These are phyloP conservation scores for Drosophila crucigera DNA, from an alignment of 2,888 invertebrate species.

Conservation along the genomic window DNA sequence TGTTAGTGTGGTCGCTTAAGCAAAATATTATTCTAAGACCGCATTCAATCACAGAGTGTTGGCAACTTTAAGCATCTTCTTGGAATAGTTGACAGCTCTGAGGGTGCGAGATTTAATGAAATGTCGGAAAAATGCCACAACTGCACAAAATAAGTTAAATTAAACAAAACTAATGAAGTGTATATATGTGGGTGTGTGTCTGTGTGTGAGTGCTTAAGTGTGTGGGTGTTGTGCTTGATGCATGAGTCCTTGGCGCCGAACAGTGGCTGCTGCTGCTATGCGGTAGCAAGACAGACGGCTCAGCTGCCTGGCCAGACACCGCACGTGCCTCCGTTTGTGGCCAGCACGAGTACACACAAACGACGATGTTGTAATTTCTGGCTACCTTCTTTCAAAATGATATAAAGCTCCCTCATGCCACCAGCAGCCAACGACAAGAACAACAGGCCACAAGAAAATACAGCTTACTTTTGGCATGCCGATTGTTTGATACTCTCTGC, in stretches of 20 bases:
- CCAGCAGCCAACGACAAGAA: conserved; percentile 9
- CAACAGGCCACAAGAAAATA: background rate
- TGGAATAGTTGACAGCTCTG: conserved; percentile 25
- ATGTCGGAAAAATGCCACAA: conserved; percentile 39
- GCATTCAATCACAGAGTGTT: conserved; percentile 26
- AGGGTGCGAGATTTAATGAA: conserved; percentile 61
- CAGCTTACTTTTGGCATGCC: background rate
- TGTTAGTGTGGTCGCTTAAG: conserved; percentile 6
- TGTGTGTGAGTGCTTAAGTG: conserved; percentile 11
- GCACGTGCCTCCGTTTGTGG: conserved; percentile 65
- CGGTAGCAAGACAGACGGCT: conserved; percentile 66
- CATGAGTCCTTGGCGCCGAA: conserved; percentile 44
- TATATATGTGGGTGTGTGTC: conserved; percentile 25
- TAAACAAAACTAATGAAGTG: conserved; percentile 79
- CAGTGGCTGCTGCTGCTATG: conserved; percentile 38
- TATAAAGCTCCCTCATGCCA: conserved; percentile 50
- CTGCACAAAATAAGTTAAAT: conserved; percentile 70
- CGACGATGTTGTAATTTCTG: conserved; percentile 66
- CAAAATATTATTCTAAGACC: conserved; percentile 31
- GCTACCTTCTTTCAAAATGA: conserved; percentile 67
- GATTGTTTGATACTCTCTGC: background rate
- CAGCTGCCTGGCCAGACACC: conserved; percentile 41
- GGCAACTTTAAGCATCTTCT: conserved; percentile 32
- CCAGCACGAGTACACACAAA: conserved; percentile 37
- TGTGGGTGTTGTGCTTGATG: conserved; percentile 30